Evolutionary conservation across 2,888 invertebrate species (phyloP).

Genomic region (Nymphalis c-album): DNA sequence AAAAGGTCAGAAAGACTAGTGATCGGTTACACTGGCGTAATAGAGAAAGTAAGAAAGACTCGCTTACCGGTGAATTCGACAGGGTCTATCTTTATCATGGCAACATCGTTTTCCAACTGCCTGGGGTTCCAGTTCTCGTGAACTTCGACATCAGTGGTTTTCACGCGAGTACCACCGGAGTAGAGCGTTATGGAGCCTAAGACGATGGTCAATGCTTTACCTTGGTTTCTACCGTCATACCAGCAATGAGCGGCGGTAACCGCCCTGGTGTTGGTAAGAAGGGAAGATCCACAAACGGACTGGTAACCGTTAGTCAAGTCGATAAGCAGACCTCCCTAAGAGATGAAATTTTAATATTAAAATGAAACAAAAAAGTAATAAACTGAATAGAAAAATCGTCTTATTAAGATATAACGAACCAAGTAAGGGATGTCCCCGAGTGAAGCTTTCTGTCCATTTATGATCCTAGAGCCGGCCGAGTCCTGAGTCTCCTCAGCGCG

Average conservation of each 20-base stretch:
- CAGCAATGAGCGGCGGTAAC: neutral
- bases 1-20: too few relatives aligned
- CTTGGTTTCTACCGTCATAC: neutral
- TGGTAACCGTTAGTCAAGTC: neutral
- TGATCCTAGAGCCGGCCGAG: constrained; percentile 47
- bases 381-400: neutral
- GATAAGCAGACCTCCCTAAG: neutral
- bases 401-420: constrained; percentile 31
- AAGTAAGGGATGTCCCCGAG: constrained; percentile 43
- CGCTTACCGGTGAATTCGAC: neutral
- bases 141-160: neutral
- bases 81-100: neutral
- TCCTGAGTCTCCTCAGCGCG: constrained; percentile 42
- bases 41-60: too few relatives aligned
- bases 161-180: neutral
- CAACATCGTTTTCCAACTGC: neutral
- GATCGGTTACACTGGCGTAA: too few relatives aligned
- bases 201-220: neutral
- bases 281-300: neutral
- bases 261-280: neutral
- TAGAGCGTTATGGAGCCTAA: neutral
- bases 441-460: constrained; percentile 44
- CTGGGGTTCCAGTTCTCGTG: neutral
- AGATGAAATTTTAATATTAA: neutral
- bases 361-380: neutral